Evolutionary conservation across 2,113 vertebrate genomes (phyloP).

Genomic region (Oceanodroma tethys): DNA sequence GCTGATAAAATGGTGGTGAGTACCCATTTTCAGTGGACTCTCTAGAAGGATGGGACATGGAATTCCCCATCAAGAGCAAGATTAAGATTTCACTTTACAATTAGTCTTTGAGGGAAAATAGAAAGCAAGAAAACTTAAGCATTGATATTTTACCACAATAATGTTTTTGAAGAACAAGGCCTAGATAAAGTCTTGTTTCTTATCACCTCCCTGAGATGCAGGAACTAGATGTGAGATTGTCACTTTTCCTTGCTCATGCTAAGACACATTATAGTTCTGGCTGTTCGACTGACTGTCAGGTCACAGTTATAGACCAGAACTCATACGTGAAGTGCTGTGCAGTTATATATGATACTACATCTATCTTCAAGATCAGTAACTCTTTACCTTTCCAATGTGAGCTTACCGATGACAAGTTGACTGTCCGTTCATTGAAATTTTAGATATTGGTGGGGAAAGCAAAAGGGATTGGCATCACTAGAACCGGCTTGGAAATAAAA

Average conservation of each 20-base stretch:
- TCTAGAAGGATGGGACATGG: fast-evolving
- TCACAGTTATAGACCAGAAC: neutral
- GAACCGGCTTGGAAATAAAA: neutral
- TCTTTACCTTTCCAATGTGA: neutral
- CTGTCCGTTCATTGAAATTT: neutral
- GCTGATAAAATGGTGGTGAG: constrained; percentile 75
- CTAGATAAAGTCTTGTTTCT: neutral
- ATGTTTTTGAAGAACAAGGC: neutral
- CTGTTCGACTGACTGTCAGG: neutral
- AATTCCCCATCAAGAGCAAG: fast-evolving
- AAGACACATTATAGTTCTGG: neutral
- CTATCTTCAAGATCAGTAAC: neutral
- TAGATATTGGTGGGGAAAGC: neutral
- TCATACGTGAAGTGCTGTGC: neutral
- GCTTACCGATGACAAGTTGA: neutral
- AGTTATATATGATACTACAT: neutral
- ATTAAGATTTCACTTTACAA: neutral
- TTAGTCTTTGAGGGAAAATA: neutral
- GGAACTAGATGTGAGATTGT: neutral
- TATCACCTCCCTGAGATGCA: neutral
- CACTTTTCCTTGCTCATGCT: neutral
- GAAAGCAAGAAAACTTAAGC: neutral
- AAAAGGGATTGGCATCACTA: neutral
- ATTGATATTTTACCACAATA: neutral
- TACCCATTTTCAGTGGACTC: neutral